These are phyloP conservation scores for Monoplex corrugatus DNA, from an alignment of 2,888 invertebrate genomes.

Conservation along the genomic window DNA sequence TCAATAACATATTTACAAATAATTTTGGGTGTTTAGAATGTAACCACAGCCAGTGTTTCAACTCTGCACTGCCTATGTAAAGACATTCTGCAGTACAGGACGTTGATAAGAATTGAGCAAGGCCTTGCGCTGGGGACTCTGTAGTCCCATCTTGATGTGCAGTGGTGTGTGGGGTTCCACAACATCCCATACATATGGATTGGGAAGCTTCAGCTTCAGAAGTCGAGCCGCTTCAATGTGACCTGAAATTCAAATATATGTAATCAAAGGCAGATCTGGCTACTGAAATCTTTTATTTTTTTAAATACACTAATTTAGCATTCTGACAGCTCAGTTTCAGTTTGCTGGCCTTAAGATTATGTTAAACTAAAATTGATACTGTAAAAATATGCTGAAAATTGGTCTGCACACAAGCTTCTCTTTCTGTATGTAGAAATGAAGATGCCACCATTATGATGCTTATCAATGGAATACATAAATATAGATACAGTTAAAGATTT, in stretches of 20 bases:
- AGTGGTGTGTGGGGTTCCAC: constrained; percentile 74
- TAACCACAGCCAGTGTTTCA: no score
- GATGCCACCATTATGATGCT: not conserved
- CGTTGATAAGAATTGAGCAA: constrained; percentile 64
- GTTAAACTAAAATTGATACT: not conserved
- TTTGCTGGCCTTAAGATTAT: no score
- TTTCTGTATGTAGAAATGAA: not conserved
- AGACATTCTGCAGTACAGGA: constrained; percentile 45
- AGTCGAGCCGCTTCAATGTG: constrained; percentile 68
- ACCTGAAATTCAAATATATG: constrained; percentile 59
- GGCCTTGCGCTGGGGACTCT: constrained; percentile 67
- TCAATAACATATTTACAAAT: no score
- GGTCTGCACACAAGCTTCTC: not conserved
- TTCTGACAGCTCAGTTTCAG: no score
- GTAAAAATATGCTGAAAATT: not conserved
- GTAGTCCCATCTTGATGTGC: constrained; percentile 68
- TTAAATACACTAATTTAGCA: no score
- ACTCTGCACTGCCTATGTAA: constrained; percentile 29
- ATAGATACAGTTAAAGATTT: not conserved
- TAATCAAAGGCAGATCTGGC: not conserved
- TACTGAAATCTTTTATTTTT: not conserved
- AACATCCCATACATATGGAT: constrained; percentile 71
- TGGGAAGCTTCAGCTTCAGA: constrained; percentile 64
- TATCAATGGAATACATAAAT: not conserved
- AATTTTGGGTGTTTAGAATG: no score